These are phyloP conservation scores for Mactromeris polynyma DNA, from an alignment of 2,888 invertebrate species.

Conservation along the genomic window DNA sequence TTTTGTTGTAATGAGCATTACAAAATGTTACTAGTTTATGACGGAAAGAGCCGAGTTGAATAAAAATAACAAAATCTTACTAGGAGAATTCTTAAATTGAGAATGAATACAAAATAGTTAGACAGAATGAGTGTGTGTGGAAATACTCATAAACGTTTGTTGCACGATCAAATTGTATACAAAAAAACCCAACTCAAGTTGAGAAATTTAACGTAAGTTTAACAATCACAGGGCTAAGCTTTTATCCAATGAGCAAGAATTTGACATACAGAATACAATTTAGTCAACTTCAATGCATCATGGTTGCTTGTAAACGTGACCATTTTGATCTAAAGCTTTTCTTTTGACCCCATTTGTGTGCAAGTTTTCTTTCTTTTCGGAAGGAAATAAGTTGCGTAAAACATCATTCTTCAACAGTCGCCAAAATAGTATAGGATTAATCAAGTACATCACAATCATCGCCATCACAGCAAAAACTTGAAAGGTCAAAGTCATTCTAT, in stretches of 20 bases:
- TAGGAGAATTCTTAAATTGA: too few species aligned
- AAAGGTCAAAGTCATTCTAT: slow-evolving; percentile 69
- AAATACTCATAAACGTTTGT: too few species aligned
- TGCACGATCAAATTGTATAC: too few species aligned
- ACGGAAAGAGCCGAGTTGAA: too few species aligned
- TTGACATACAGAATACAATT: neutral
- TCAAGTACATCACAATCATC: slow-evolving; percentile 73
- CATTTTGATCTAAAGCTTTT: neutral
- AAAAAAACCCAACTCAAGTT: too few species aligned
- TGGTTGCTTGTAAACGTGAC: neutral
- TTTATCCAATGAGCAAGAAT: neutral
- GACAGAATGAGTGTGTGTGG: too few species aligned
- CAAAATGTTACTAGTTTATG: too few species aligned
- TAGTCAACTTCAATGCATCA: neutral
- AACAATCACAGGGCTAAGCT: neutral
- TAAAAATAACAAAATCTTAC: too few species aligned
- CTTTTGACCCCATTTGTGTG: neutral
- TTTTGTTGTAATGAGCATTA: too few species aligned
- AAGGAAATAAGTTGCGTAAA: slow-evolving; percentile 37
- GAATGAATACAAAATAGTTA: too few species aligned
- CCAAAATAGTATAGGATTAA: slow-evolving; percentile 80
- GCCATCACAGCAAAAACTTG: slow-evolving; percentile 61
- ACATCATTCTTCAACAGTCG: slow-evolving; percentile 80
- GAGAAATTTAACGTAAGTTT: neutral
- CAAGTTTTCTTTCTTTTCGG: neutral